phyloP scores from a whole-genome alignment of 2,888 invertebrate genomes.

The Drosophila meridiana region DNA sequence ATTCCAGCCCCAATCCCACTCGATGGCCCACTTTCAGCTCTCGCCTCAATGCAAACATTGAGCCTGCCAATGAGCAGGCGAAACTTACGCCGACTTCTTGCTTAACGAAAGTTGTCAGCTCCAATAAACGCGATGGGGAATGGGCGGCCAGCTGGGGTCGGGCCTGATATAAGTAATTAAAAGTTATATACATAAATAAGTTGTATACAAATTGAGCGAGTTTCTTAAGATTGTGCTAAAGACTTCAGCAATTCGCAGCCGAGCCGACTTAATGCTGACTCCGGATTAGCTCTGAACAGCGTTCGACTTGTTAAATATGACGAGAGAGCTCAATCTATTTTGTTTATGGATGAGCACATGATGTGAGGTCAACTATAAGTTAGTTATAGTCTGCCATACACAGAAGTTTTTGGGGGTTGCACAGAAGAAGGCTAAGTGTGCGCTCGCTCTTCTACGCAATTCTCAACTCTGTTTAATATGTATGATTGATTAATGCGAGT shows the following conservation, averaged over 20 bases:
- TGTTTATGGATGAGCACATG: background rate
- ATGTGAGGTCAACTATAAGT: background rate
- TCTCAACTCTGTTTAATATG: no score
- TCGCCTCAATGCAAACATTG: conserved; percentile 16
- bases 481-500: background rate
- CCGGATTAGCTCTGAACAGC: background rate
- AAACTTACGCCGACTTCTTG: conserved; percentile 17
- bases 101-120: conserved; percentile 29
- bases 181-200: conserved; percentile 16
- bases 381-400: background rate
- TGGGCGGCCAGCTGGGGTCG: background rate
- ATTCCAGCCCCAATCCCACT: background rate
- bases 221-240: background rate
- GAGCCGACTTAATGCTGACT: background rate
- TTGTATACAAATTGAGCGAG: conserved; percentile 7
- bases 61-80: conserved; percentile 19
- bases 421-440: no score
- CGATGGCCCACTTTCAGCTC: background rate
- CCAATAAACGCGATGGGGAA: conserved; percentile 9
- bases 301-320: conserved; percentile 1
- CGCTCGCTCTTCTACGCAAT: no score
- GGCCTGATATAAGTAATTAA: conserved; percentile 29
- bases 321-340: background rate
- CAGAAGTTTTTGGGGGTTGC: no score
- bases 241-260: background rate